These are phyloP conservation scores for Pachyseris speciosa DNA, from an alignment of 64 coral and sea anemone genomes.

Conservation along the genomic window DNA sequence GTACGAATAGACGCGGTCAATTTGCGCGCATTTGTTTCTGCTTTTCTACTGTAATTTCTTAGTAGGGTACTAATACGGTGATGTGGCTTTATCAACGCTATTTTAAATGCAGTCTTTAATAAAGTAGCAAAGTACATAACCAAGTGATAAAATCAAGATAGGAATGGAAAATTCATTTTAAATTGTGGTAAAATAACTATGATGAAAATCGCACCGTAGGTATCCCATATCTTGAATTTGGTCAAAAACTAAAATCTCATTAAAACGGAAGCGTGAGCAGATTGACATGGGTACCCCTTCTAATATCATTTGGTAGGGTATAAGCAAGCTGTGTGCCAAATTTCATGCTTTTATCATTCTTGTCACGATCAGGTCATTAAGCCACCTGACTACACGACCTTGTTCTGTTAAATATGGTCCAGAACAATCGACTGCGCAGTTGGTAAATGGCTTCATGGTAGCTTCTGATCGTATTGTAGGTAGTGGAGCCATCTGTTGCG, in stretches of 20 bases:
- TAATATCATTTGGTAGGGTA: conserved; percentile 67
- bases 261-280: conserved; percentile 43
- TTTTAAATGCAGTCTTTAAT: not conserved
- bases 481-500: no score
- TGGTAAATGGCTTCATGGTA: no score
- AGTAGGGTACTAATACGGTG: conserved; percentile 14
- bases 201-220: conserved; percentile 43
- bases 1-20: not conserved
- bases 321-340: conserved; percentile 61
- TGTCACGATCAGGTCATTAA: not conserved
- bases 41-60: not conserved
- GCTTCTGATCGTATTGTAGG: no score
- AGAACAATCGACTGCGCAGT: no score
- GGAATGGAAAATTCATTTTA: conserved; percentile 5
- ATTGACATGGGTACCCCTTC: conserved; percentile 83
- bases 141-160: not conserved
- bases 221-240: conserved; percentile 28
- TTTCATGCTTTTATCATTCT: conserved; percentile 26
- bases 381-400: conserved; percentile 32
- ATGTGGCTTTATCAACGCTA: not conserved
- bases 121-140: no score
- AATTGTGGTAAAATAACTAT: conserved; percentile 10
- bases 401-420: no score
- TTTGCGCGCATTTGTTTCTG: not conserved
- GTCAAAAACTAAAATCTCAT: conserved; percentile 19